Conservation (phyloP, 2,113 vertebrate genomes). For the Trochalopteron elliotii region DNA sequence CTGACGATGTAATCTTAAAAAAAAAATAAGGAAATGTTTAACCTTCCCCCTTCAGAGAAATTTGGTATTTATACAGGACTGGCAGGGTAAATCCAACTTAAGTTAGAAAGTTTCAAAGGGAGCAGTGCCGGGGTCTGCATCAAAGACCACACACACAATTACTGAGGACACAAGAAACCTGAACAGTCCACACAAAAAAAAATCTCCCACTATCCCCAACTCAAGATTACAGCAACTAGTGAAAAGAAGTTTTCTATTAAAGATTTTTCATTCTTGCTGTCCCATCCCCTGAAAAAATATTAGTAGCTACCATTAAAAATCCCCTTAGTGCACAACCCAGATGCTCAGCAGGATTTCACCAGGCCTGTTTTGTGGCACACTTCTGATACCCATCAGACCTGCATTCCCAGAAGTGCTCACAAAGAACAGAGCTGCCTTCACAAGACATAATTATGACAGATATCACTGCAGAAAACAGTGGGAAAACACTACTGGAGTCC, state of each 20-base stretch:
- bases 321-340: not conserved
- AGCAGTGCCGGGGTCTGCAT: not conserved
- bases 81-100: not conserved
- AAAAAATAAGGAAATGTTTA: constrained; percentile 15
- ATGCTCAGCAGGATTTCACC: not conserved
- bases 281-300: not conserved
- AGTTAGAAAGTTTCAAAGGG: not conserved
- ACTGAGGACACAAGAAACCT: not conserved
- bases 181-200: not conserved
- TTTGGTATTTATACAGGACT: not conserved
- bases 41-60: not conserved
- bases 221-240: not conserved
- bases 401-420: not conserved
- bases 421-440: not conserved
- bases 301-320: not conserved
- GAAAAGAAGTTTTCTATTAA: not conserved
- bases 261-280: not conserved
- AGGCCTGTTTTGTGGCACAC: not conserved
- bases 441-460: not conserved
- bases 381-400: not conserved
- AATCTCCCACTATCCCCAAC: rapidly evolving
- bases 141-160: not conserved
- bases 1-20: constrained; percentile 96
- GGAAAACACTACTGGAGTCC: not conserved
- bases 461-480: not conserved